These are phyloP conservation scores for Romanomermis culicivorax DNA, from an alignment of 2,888 invertebrate genomes.

Conservation along the genomic window DNA sequence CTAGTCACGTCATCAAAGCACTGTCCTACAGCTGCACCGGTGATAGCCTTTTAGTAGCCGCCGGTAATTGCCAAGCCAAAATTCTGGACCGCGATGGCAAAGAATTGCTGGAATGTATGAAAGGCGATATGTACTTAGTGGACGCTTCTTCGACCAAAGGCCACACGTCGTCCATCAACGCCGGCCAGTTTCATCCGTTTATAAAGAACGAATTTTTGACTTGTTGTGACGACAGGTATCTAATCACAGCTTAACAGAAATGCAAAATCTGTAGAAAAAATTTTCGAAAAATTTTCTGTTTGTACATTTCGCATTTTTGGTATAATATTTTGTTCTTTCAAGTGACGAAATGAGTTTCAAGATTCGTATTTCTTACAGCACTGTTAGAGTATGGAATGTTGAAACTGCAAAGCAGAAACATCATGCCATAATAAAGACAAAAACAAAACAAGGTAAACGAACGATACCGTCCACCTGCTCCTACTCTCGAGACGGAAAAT, in stretches of 20 bases:
- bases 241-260: constrained; percentile 3
- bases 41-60: constrained; percentile 70
- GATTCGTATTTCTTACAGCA: too few species aligned
- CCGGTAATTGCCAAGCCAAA: constrained; percentile 55
- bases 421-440: constrained; percentile 54
- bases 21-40: constrained; percentile 80
- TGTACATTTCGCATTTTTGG: too few species aligned
- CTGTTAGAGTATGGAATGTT: constrained; percentile 71
- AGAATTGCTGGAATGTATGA: constrained; percentile 71
- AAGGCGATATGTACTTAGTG: constrained; percentile 82
- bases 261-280: too few species aligned
- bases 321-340: too few species aligned
- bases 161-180: constrained; percentile 69
- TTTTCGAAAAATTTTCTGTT: too few species aligned
- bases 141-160: constrained; percentile 85
- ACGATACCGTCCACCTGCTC: constrained; percentile 61
- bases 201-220: constrained; percentile 78
- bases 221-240: constrained; percentile 61
- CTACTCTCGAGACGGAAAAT: constrained; percentile 61
- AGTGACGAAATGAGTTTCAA: too few species aligned
- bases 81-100: constrained; percentile 81
- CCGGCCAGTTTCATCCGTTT: constrained; percentile 81
- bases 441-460: constrained; percentile 45
- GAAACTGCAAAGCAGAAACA: constrained; percentile 48
- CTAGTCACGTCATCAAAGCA: constrained; percentile 59